These are phyloP conservation scores for Caenorhabditis plicata DNA, from an alignment of 2,888 invertebrate species.

Conservation along the genomic window DNA sequence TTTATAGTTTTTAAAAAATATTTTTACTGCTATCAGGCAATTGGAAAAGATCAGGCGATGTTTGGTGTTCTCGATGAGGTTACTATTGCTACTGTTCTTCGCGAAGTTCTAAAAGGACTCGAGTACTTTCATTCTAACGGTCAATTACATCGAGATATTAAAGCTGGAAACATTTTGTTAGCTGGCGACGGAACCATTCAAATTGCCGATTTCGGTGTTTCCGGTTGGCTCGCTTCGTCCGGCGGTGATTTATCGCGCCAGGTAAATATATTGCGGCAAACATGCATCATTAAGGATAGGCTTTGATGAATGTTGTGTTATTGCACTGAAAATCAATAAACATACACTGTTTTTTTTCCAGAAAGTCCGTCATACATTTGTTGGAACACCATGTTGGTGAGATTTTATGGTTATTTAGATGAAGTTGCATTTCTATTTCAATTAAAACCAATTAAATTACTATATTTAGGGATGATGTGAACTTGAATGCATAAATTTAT, in stretches of 20 bases:
- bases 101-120: slow-evolving; percentile 82
- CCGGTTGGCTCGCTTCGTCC: slow-evolving; percentile 79
- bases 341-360: slow-evolving; percentile 10
- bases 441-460: no score
- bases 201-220: slow-evolving; percentile 96
- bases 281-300: neutral
- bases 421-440: neutral
- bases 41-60: slow-evolving; percentile 63
- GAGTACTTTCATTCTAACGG: slow-evolving; percentile 99
- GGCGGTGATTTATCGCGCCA: slow-evolving; percentile 89
- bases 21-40: slow-evolving; percentile 37
- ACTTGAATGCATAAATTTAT: neutral
- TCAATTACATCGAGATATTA: slow-evolving; percentile 86
- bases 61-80: slow-evolving; percentile 86
- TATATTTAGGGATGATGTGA: neutral
- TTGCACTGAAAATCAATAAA: neutral
- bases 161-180: slow-evolving; percentile 87
- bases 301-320: neutral
- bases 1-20: neutral
- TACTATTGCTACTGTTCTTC: slow-evolving; percentile 92
- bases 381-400: slow-evolving; percentile 94
- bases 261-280: slow-evolving; percentile 30
- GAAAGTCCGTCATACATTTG: slow-evolving; percentile 94
- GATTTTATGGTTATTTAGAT: no score
- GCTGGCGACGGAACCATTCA: slow-evolving; percentile 95